phyloP scores from a whole-genome alignment of 2,888 invertebrate species.

The Leptopilina syphax region DNA sequence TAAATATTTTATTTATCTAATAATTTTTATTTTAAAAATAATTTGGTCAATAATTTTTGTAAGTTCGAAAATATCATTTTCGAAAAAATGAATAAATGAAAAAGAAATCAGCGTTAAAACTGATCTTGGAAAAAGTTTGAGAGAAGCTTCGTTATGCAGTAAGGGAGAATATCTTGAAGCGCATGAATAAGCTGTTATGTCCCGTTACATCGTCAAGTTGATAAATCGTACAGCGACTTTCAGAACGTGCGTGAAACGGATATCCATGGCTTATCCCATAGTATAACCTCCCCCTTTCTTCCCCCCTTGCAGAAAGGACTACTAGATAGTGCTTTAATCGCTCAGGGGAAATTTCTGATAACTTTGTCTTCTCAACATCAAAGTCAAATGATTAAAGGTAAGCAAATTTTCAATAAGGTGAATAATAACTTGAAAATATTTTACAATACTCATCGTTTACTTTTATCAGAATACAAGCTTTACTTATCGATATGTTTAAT shows the following conservation, averaged over 20 bases:
- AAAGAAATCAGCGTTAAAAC: conserved; percentile 65
- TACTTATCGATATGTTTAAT: no score
- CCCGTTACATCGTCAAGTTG: conserved; percentile 65
- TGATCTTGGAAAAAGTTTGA: conserved; percentile 53
- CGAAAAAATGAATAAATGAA: neutral
- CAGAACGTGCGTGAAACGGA: conserved; percentile 65
- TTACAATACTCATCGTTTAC: no score
- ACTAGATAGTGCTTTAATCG: conserved; percentile 62
- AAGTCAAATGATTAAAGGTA: conserved; percentile 22
- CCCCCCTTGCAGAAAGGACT: neutral
- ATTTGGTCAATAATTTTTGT: neutral
- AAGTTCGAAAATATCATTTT: neutral
- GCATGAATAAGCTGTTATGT: conserved; percentile 74
- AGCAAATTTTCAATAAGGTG: conserved; percentile 24
- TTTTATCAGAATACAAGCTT: no score
- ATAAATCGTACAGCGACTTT: conserved; percentile 69
- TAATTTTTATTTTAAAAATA: neutral
- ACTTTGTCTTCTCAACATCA: conserved; percentile 69
- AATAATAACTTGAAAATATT: no score
- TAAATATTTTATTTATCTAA: no score
- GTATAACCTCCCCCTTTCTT: conserved; percentile 55
- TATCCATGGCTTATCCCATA: conserved; percentile 62
- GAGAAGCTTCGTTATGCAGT: conserved; percentile 39
- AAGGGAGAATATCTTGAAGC: conserved; percentile 61
- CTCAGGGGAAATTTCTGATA: conserved; percentile 68